phyloP scores from a whole-genome alignment of 2,113 vertebrate species.

The Xiphophorus couchianus region DNA sequence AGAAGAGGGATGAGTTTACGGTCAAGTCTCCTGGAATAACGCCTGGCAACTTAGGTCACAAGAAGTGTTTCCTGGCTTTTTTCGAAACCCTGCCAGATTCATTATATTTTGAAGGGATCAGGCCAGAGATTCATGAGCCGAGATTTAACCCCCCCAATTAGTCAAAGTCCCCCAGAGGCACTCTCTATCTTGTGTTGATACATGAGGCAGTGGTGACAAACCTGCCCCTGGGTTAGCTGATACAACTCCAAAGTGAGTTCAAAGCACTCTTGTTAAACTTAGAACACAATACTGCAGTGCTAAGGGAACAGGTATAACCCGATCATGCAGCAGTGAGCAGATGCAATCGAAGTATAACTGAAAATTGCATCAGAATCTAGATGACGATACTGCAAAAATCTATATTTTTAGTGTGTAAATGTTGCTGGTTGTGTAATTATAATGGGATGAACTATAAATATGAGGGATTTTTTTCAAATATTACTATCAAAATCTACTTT shows the following conservation, averaged over 20 bases:
- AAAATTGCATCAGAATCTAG: constrained; percentile 53
- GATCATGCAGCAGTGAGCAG: constrained; percentile 48
- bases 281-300: constrained; percentile 73
- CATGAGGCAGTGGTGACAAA: constrained; percentile 77
- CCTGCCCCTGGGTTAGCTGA: constrained; percentile 71
- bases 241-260: constrained; percentile 79
- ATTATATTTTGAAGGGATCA: constrained; percentile 79
- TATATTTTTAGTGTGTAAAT: constrained; percentile 45
- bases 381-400: constrained; percentile 48
- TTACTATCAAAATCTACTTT: not conserved
- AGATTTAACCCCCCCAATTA: constrained; percentile 81
- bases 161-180: constrained; percentile 80
- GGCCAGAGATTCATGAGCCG: constrained; percentile 77
- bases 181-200: constrained; percentile 77
- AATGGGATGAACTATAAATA: not conserved
- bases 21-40: constrained; percentile 74
- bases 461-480: not conserved
- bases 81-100: constrained; percentile 75
- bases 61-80: constrained; percentile 79
- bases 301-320: constrained; percentile 60
- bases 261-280: constrained; percentile 82
- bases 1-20: constrained; percentile 83
- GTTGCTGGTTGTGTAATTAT: constrained; percentile 30
- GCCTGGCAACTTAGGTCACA: constrained; percentile 71
- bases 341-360: constrained; percentile 50